Conservation (phyloP, 2,888 invertebrate species). For the Phania funesta region DNA sequence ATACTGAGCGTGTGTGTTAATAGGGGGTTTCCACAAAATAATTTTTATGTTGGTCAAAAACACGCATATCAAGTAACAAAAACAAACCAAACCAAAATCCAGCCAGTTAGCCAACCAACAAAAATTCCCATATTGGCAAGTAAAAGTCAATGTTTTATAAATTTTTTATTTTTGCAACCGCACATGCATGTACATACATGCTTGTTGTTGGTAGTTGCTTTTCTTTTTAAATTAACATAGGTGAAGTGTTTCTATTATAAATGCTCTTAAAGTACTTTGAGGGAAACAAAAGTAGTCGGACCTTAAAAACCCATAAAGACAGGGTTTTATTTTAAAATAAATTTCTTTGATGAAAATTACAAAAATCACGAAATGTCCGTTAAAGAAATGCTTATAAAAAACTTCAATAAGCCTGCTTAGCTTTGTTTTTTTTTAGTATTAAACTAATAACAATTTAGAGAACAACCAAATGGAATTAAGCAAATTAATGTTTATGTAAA, state of each 20-base stretch:
- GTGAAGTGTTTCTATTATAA: constrained; percentile 26
- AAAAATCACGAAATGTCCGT: constrained; percentile 74
- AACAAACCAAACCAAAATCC: neutral
- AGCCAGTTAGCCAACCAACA: neutral
- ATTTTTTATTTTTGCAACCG: neutral
- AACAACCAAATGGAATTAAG: constrained; percentile 51
- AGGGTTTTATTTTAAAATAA: constrained; percentile 20
- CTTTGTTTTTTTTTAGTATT: neutral
- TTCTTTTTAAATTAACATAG: constrained; percentile 40
- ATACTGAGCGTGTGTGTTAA: constrained; percentile 33
- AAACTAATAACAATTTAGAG: constrained; percentile 5
- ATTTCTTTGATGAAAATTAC: constrained; percentile 73
- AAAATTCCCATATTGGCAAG: constrained; percentile 29
- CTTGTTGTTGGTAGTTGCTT: constrained; percentile 2
- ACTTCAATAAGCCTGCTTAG: neutral
- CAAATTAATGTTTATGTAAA: too few species aligned
- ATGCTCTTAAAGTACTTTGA: constrained; percentile 25
- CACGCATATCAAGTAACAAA: constrained; percentile 43
- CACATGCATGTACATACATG: neutral
- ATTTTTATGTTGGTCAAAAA: constrained; percentile 44
- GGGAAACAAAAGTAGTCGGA: neutral
- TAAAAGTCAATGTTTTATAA: constrained; percentile 37
- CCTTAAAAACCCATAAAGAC: constrained; percentile 23
- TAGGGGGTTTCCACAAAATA: constrained; percentile 47
- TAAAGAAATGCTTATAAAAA: constrained; percentile 57